Percentiles rank a stretch among this genome's conserved stretches.
These are phyloP conservation scores for Eueremaeus valkanovi DNA, from an alignment of 2,888 invertebrate genomes.

Conservation along the genomic window DNA sequence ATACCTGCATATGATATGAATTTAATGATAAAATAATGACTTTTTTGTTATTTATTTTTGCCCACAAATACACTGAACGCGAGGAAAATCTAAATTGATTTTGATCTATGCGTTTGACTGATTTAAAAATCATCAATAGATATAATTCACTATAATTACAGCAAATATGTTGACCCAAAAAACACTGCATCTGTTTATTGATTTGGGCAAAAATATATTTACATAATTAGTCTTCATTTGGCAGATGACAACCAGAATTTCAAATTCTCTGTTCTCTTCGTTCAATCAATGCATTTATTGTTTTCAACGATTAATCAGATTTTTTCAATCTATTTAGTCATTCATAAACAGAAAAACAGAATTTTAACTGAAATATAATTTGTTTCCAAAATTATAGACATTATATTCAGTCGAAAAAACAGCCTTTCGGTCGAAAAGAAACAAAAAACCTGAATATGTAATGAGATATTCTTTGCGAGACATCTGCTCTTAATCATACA, in stretches of 20 bases:
- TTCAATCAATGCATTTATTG: background rate
- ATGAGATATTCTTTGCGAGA: constrained; percentile 2
- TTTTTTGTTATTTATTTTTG: background rate
- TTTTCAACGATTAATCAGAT: background rate
- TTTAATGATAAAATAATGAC: background rate
- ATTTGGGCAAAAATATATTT: background rate
- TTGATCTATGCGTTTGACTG: background rate
- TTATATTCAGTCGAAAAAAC: background rate
- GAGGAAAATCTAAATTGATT: background rate
- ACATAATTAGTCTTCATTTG: background rate
- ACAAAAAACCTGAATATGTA: background rate
- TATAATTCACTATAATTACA: background rate
- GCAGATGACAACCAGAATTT: background rate
- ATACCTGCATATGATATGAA: background rate
- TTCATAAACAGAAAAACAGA: background rate
- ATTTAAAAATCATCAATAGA: background rate
- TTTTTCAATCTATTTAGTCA: background rate
- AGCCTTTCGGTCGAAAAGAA: background rate
- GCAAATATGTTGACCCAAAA: background rate
- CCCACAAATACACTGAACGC: background rate
- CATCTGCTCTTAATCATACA: constrained; percentile 8
- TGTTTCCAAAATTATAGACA: constrained; percentile 17
- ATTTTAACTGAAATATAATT: constrained; percentile 21
- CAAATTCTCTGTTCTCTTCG: background rate
- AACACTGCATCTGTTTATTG: background rate